Percentiles rank a stretch among this genome's conserved stretches.
These are phyloP conservation scores for Tetramorium bicarinatum DNA, from an alignment of 2,888 invertebrate species.

Conservation along the genomic window DNA sequence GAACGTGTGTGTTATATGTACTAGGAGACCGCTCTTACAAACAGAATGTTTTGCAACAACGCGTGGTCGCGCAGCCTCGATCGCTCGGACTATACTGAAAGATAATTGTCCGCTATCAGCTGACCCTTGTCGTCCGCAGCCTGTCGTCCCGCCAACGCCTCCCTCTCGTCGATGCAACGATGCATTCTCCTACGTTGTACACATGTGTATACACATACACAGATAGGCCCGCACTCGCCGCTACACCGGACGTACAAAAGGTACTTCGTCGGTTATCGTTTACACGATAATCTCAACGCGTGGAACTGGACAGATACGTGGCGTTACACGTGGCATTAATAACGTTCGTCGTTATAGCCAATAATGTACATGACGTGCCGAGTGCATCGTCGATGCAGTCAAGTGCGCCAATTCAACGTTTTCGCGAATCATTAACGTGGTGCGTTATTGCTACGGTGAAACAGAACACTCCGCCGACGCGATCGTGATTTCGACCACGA, in stretches of 20 bases:
- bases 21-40: slow-evolving; percentile 21
- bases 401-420: neutral
- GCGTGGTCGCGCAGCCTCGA: slow-evolving; percentile 67
- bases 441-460: neutral
- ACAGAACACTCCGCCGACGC: neutral
- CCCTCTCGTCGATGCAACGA: slow-evolving; percentile 44
- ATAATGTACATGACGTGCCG: slow-evolving; percentile 54
- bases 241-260: slow-evolving; percentile 70
- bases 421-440: neutral
- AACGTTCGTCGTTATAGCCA: slow-evolving; percentile 65
- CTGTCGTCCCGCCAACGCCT: slow-evolving; percentile 42
- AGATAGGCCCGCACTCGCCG: slow-evolving; percentile 48
- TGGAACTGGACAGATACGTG: slow-evolving; percentile 71
- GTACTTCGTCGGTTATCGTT: slow-evolving; percentile 69
- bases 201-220: slow-evolving; percentile 6
- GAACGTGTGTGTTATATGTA: neutral
- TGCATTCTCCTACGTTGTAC: slow-evolving; percentile 43
- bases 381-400: slow-evolving; percentile 19
- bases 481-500: neutral
- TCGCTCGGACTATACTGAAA: slow-evolving; percentile 76
- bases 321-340: slow-evolving; percentile 67
- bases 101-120: slow-evolving; percentile 79
- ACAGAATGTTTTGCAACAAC: slow-evolving; percentile 71
- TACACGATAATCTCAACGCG: slow-evolving; percentile 70
- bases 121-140: slow-evolving; percentile 76